Percentiles rank a stretch among this genome's conserved stretches.
phyloP scores from a whole-genome alignment of 2,888 invertebrate genomes.

The Drosophila recens region DNA sequence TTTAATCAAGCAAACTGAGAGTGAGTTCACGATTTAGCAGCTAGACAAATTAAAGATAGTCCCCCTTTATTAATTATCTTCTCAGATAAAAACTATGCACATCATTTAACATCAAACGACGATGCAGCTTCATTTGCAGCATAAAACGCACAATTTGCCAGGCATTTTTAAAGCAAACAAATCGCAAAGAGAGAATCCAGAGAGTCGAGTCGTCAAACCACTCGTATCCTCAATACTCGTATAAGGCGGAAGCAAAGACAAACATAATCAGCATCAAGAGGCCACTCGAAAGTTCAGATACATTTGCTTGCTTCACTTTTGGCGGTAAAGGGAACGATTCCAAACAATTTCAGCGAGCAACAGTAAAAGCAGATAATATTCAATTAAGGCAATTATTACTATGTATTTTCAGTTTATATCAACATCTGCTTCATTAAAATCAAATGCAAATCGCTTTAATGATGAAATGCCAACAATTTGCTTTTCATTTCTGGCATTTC shows the following conservation, averaged over 20 bases:
- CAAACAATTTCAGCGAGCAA: constrained; percentile 9
- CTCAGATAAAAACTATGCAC: constrained; percentile 19
- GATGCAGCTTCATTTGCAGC: constrained; percentile 62
- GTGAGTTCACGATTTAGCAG: background rate
- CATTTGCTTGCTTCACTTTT: constrained; percentile 14
- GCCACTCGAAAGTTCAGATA: constrained; percentile 54
- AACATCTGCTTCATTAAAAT: constrained; percentile 57
- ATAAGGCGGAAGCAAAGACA: constrained; percentile 44
- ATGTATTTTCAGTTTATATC: constrained; percentile 18
- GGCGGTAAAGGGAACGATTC: background rate
- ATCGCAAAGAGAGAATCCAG: constrained; percentile 36
- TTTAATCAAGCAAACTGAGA: background rate
- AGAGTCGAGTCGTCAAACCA: constrained; percentile 7
- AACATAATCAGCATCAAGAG: constrained; percentile 51
- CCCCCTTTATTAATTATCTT: background rate
- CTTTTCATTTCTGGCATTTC: constrained; percentile 2
- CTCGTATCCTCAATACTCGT: constrained; percentile 13
- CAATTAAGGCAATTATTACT: constrained; percentile 68
- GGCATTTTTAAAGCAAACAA: constrained; percentile 58
- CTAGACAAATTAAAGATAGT: background rate
- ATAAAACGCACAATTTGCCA: constrained; percentile 74
- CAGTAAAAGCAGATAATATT: constrained; percentile 43
- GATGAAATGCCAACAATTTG: constrained; percentile 19
- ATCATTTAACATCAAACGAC: constrained; percentile 68
- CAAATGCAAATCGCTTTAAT: constrained; percentile 50